These are phyloP conservation scores for Balearica regulorum DNA, from an alignment of 2,797 vertebrate species.

Conservation along the genomic window DNA sequence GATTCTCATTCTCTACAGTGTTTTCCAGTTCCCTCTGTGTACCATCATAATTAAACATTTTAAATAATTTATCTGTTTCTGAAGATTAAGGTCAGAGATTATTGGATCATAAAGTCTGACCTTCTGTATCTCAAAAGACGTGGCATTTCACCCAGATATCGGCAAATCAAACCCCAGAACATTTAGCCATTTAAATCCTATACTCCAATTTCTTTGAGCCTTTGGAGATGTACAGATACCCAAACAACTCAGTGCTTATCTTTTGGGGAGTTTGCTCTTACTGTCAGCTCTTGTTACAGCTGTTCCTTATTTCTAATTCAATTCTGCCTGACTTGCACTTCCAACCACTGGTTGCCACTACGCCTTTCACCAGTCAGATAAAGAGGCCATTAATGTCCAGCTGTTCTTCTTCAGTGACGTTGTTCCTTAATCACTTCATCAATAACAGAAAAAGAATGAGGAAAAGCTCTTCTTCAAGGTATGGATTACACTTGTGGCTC, in stretches of 20 bases:
- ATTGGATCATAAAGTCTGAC: neutral
- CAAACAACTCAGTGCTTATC: neutral
- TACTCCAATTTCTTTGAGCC: neutral
- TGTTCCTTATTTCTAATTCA: neutral
- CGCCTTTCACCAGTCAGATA: neutral
- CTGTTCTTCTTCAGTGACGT: neutral
- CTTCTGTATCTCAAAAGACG: neutral
- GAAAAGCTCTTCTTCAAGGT: neutral
- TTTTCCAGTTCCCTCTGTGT: neutral
- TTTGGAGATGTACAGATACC: neutral
- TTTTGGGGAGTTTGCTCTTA: neutral
- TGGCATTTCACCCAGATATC: neutral
- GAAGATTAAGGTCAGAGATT: neutral
- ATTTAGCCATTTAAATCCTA: neutral
- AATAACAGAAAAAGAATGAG: neutral
- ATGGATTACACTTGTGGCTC: neutral
- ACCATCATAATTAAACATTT: neutral
- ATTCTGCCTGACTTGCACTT: neutral
- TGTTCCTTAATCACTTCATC: neutral
- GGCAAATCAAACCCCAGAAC: neutral
- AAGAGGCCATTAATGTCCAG: neutral
- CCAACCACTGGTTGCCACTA: neutral
- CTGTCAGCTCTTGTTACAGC: neutral
- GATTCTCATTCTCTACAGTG: neutral
- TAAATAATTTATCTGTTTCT: neutral